phyloP scores from a whole-genome alignment of 2,797 vertebrate species.

The Microchirus variegatus region DNA sequence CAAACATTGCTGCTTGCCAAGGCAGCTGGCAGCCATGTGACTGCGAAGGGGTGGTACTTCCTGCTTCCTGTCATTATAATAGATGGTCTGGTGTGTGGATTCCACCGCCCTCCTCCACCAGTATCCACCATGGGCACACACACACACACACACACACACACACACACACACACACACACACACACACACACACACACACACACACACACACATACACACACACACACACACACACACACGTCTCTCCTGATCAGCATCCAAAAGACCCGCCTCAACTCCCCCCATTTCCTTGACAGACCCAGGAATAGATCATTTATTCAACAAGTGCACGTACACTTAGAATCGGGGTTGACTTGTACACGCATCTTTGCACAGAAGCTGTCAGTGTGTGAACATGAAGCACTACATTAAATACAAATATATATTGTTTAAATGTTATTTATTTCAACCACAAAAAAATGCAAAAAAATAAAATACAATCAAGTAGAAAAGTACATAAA shows the following conservation, averaged over 20 bases:
- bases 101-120: constrained; percentile 88
- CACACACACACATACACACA: constrained; percentile 51
- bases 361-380: background rate
- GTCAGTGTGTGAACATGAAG: background rate
- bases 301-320: constrained; percentile 88
- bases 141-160: constrained; percentile 18
- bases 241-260: constrained; percentile 92
- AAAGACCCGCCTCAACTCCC: constrained; percentile 75
- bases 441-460: no score
- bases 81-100: constrained; percentile 96
- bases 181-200: no score
- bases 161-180: constrained; percentile 26
- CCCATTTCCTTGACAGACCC: constrained; percentile 64
- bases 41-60: constrained; percentile 82
- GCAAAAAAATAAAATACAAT: no score
- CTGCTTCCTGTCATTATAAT: constrained; percentile 99
- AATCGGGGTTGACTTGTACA: background rate
- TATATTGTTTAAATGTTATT: no score
- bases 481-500: no score
- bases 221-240: constrained; percentile 19
- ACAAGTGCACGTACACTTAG: constrained; percentile 66
- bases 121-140: constrained; percentile 43
- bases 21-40: constrained; percentile 98
- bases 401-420: background rate
- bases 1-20: constrained; percentile 76